Evolutionary conservation across 2,113 vertebrate genomes (phyloP), one percentile per base, ranked within the genome.

Genomic region (Onychorhynchus coronatus): DNA sequence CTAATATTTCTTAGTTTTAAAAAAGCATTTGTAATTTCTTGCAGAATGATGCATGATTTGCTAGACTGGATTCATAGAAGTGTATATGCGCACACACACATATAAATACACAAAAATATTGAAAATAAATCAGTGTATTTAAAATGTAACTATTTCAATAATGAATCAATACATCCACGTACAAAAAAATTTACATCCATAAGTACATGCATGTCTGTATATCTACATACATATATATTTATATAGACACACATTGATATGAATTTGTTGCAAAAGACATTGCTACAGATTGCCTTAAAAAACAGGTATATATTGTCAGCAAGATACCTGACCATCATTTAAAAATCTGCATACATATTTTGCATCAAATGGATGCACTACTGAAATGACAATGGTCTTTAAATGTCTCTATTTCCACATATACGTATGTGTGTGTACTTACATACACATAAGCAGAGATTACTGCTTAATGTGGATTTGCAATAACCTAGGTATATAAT

Each of bases 351-450:
- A n/a, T 17, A 53, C 1, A 14, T 63, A 47, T 49, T 88, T 71
- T 75, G 12, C 12, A 72, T 52, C 33, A 75, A 89, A 91, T 31
- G 33, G 56, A 52, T 75, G n/a, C 24, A 11, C 35, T 67, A 41
- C 18, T 41, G 33, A 93, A 93, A 91, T 41, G 0, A 59, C 12
- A 6, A 1, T 9, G 18, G 7, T 72, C 30, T 85, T 76, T 67
- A 81, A 46, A 72, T 50, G 33, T 21, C 7, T 21, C 70, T 49
- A 62, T 72, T 93, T 67, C 42, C 67, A 39, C 12, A 7, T 20
- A 62, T 8, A 49, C 4, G 20, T 50, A 49, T 0, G 0, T 12
- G 3, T 3, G 8, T 17, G 20, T 30, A 66, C 55, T 46, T 63
- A 44, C 37, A 84, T 42, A 24, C 18, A 65, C 27, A 24, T 3